Conservation (phyloP, 2,797 vertebrate species). For the Euphonia xanthogaster region DNA sequence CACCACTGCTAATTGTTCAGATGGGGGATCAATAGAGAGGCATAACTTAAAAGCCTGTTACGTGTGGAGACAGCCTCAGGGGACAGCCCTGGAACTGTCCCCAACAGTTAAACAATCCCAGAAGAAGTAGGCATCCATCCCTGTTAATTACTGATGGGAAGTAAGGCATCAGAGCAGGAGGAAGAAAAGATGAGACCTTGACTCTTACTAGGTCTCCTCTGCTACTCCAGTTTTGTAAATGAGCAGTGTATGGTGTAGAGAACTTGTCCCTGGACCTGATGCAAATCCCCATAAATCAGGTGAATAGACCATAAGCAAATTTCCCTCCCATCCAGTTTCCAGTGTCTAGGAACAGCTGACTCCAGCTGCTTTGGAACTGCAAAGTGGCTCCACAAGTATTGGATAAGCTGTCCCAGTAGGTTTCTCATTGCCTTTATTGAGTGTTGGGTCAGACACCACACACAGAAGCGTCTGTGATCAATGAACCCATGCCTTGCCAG, state of each 20-base stretch:
- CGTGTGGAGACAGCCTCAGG: neutral
- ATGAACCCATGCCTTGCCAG: neutral
- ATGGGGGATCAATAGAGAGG: neutral
- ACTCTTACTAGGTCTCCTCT: neutral
- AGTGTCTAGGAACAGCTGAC: neutral
- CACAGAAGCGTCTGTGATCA: conserved; percentile 1
- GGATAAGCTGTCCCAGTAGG: neutral
- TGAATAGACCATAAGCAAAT: neutral
- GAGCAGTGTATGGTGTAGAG: neutral
- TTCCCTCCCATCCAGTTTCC: neutral
- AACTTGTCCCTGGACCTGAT: neutral
- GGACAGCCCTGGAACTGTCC: neutral
- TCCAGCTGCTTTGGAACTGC: neutral
- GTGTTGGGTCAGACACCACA: neutral
- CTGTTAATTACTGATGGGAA: neutral
- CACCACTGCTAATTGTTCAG: neutral
- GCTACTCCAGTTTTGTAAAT: neutral
- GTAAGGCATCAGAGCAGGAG: neutral
- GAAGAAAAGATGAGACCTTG: neutral
- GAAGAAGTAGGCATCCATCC: neutral
- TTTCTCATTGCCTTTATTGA: conserved; percentile 6
- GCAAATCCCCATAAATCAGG: neutral
- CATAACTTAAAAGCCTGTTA: neutral
- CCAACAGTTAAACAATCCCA: neutral
- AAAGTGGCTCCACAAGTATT: neutral